These are phyloP conservation scores for Marmota flaviventris DNA, from an alignment of 2,113 vertebrate species.

Conservation along the genomic window DNA sequence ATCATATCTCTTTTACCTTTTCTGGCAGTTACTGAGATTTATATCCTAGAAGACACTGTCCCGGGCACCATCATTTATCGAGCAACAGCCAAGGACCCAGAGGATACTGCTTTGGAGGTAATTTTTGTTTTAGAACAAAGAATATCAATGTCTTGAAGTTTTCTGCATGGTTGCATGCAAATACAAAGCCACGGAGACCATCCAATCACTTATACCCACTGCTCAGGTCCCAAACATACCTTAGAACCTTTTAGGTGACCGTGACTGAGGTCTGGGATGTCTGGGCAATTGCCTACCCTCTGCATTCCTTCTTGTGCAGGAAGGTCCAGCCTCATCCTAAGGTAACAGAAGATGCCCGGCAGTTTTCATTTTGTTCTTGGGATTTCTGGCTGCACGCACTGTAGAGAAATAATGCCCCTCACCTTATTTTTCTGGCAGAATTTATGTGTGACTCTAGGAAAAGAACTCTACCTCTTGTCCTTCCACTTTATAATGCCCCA, in stretches of 20 bases:
- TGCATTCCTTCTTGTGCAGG: not conserved
- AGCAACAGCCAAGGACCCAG: conserved; percentile 68
- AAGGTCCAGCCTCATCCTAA: not conserved
- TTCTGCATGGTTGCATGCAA: not conserved
- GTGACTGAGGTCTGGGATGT: not conserved
- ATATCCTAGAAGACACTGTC: conserved; percentile 74
- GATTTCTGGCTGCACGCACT: not conserved
- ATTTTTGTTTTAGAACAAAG: conserved; percentile 49
- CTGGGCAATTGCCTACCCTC: not conserved
- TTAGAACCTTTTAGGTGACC: conserved; percentile 7
- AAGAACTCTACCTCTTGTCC: not conserved
- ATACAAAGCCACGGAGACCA: conserved; percentile 17
- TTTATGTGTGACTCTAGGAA: not conserved
- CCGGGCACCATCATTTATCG: conserved; percentile 71
- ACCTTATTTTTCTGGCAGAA: not conserved
- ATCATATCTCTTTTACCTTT: not conserved
- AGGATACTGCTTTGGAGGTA: conserved; percentile 80
- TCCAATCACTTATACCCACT: not conserved
- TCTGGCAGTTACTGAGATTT: conserved; percentile 78
- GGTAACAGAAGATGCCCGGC: not conserved
- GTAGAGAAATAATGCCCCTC: not conserved
- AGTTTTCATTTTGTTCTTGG: conserved; percentile 42
- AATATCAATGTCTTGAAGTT: not conserved
- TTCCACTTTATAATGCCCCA: not conserved
- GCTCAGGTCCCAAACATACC: not conserved